Evolutionary conservation across 2,888 invertebrate species (phyloP).

Genomic region (Panopea generosa): DNA sequence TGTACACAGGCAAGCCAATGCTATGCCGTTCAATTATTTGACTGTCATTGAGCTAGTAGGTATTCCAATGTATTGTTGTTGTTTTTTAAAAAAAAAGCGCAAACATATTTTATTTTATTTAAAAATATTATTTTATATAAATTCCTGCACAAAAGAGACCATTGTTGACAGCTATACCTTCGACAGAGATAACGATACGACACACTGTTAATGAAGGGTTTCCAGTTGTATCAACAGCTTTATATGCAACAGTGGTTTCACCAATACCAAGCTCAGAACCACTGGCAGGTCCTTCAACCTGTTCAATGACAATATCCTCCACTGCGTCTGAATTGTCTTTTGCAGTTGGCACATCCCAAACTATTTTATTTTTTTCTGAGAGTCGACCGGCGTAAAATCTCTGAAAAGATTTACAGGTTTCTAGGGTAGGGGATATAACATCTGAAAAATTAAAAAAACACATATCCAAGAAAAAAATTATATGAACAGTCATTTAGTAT

Average conservation of each 20-base stretch:
- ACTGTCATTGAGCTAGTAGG: too few relatives aligned
- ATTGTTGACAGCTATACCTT: too few relatives aligned
- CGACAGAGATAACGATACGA: neutral
- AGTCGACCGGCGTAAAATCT: conserved; percentile 6
- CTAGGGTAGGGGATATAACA: conserved; percentile 4
- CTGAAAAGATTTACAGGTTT: conserved; percentile 8
- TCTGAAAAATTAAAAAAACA: neutral
- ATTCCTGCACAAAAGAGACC: too few relatives aligned
- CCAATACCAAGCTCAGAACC: conserved; percentile 4
- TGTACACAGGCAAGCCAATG: too few relatives aligned
- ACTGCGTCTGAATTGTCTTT: conserved; percentile 3
- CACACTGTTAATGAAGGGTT: conserved; percentile 9
- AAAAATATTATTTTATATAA: too few relatives aligned
- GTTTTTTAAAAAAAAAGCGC: too few relatives aligned
- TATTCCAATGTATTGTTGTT: too few relatives aligned
- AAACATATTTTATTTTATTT: too few relatives aligned
- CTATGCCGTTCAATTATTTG: too few relatives aligned
- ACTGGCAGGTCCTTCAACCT: neutral
- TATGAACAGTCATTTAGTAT: too few relatives aligned
- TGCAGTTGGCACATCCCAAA: conserved; percentile 6
- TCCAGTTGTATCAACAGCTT: conserved; percentile 4
- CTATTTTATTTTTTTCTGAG: neutral
- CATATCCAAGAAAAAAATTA: too few relatives aligned
- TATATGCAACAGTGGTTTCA: conserved; percentile 5
- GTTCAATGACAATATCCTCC: neutral